These are phyloP conservation scores for Cabera pusaria DNA, from an alignment of 2,888 invertebrate species.

Conservation along the genomic window DNA sequence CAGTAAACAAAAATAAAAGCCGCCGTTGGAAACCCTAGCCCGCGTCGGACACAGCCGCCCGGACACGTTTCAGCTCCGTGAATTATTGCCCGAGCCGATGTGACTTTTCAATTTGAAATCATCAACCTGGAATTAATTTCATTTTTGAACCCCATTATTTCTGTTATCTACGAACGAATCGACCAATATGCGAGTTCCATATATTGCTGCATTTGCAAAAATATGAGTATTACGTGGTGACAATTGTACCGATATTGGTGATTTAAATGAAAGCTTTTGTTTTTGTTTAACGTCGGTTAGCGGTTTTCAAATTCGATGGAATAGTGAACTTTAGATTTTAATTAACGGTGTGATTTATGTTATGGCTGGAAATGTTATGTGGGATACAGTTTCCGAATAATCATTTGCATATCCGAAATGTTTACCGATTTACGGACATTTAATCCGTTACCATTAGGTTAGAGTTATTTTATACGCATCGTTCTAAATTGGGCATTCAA, in stretches of 20 bases:
- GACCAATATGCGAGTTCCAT: conserved; percentile 78
- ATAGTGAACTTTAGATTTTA: conserved; percentile 12
- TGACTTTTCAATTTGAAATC: conserved; percentile 85
- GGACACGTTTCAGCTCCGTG: conserved; percentile 83
- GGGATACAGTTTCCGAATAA: too few species aligned
- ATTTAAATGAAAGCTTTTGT: conserved; percentile 59
- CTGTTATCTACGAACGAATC: conserved; percentile 79
- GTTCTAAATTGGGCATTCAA: too few species aligned
- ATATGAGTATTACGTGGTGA: conserved; percentile 62
- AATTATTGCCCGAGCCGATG: conserved; percentile 83
- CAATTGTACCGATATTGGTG: conserved; percentile 45
- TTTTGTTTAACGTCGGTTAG: conserved; percentile 40
- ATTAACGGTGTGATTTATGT: conserved; percentile 9
- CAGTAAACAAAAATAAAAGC: conserved; percentile 50
- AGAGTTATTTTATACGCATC: too few species aligned
- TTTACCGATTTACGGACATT: too few species aligned
- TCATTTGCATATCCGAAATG: too few species aligned
- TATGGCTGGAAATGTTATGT: background rate
- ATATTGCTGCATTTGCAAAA: conserved; percentile 75
- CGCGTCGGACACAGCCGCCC: conserved; percentile 75
- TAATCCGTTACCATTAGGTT: too few species aligned
- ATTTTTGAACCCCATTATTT: conserved; percentile 84
- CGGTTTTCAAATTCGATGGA: conserved; percentile 19
- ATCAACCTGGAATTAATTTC: conserved; percentile 84
- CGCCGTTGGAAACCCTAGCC: conserved; percentile 61